These are phyloP conservation scores for Lucifuga dentata DNA, from an alignment of 2,113 vertebrate species.

Conservation along the genomic window DNA sequence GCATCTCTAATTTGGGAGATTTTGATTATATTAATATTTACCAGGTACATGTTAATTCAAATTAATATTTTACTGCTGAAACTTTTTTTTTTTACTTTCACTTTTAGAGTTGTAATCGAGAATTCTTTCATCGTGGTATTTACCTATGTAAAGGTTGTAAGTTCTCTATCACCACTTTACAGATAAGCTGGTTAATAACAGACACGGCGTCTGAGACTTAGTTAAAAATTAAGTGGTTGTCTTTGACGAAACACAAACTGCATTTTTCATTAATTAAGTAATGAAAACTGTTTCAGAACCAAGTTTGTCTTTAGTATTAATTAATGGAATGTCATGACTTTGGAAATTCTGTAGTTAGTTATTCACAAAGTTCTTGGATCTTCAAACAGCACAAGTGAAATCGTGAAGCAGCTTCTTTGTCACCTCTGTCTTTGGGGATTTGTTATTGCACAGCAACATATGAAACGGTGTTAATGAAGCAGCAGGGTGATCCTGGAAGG, in stretches of 20 bases:
- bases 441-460: too few relatives aligned
- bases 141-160: too few relatives aligned
- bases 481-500: too few relatives aligned
- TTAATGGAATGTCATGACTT: constrained; percentile 19
- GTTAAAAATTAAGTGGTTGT: constrained; percentile 35
- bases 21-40: too few relatives aligned
- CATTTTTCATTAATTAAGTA: not conserved
- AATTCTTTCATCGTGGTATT: too few relatives aligned
- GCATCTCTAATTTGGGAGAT: too few relatives aligned
- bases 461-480: too few relatives aligned
- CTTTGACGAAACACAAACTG: not conserved
- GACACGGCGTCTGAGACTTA: not conserved
- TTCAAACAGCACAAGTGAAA: not conserved
- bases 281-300: not conserved
- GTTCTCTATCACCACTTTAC: too few relatives aligned
- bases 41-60: too few relatives aligned
- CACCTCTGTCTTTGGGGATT: constrained; percentile 3
- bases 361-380: not conserved
- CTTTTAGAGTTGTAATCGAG: too few relatives aligned
- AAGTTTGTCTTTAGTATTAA: constrained; percentile 2
- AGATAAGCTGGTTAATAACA: constrained; percentile 3
- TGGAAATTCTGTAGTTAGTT: not conserved
- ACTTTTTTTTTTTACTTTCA: too few relatives aligned
- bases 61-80: too few relatives aligned
- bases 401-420: constrained; percentile 10